phyloP scores from a whole-genome alignment of 2,113 vertebrate genomes.

The Mesembrinibis cayennensis region DNA sequence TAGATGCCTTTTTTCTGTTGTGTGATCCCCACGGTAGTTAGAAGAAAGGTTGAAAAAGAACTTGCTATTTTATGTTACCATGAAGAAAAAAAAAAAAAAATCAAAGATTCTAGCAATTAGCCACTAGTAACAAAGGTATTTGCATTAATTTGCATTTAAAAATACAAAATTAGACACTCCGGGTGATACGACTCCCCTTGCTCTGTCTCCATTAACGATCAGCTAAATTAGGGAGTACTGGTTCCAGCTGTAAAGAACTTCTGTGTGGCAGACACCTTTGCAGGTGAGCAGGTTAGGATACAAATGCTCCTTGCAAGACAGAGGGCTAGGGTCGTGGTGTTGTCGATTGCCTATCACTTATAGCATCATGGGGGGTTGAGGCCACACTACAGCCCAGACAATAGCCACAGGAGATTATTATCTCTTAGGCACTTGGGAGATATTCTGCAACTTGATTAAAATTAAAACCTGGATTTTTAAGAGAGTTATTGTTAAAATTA shows the following conservation, averaged over 20 bases:
- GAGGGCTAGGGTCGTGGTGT: neutral
- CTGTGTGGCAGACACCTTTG: neutral
- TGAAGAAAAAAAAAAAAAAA: neutral
- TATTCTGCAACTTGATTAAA: neutral
- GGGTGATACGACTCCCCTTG: neutral
- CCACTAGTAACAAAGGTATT: neutral
- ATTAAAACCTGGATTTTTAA: neutral
- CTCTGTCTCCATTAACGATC: neutral
- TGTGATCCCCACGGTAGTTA: neutral
- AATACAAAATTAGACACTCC: neutral
- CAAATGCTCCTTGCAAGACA: neutral
- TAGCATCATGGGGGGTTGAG: fast-evolving
- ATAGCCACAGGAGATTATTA: neutral
- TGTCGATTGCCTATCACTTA: neutral
- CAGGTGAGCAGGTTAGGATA: neutral
- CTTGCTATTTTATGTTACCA: neutral
- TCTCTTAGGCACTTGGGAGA: neutral
- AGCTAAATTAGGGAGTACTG: neutral
- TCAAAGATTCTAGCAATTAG: neutral
- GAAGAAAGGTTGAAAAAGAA: neutral
- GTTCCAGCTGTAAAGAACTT: neutral
- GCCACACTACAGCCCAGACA: neutral
- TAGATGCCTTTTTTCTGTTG: neutral
- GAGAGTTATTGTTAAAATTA: neutral
- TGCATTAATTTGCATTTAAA: neutral